A percentile compares a stretch with the other conserved stretches of the same genome.
Conservation (phyloP, 2,113 vertebrate species). For the Piliocolobus tephrosceles region DNA sequence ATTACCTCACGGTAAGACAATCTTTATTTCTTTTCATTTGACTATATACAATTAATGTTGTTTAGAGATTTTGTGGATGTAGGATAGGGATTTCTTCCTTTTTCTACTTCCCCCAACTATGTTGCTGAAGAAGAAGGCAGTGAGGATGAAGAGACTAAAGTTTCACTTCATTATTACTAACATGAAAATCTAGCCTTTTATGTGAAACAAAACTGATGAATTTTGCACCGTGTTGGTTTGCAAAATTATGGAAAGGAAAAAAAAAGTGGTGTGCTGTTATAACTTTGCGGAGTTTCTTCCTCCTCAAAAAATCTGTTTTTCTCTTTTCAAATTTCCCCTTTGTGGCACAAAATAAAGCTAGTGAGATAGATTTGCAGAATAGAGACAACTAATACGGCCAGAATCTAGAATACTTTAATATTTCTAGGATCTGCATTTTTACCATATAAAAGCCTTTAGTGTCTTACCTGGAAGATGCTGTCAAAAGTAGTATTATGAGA, state of each 20-base stretch:
- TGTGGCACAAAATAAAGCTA: not conserved
- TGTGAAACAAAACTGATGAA: conserved; percentile 23
- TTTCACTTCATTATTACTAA: not conserved
- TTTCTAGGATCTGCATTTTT: conserved; percentile 27
- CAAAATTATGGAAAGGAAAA: conserved; percentile 29
- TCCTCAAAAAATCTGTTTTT: not conserved
- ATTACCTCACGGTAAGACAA: conserved; percentile 62
- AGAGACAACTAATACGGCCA: not conserved
- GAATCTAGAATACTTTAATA: not conserved
- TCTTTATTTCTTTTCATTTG: conserved; percentile 51
- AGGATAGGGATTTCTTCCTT: not conserved
- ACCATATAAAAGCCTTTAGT: not conserved
- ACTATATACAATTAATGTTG: conserved; percentile 19
- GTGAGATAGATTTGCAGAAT: not conserved
- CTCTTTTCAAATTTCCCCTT: not conserved
- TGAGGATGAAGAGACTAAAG: not conserved
- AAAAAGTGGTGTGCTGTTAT: not conserved
- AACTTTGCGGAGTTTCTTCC: not conserved
- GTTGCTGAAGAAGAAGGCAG: not conserved
- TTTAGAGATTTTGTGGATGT: conserved; percentile 15
- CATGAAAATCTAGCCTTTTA: not conserved
- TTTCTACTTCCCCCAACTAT: not conserved
- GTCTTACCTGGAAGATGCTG: not conserved
- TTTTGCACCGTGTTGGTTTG: not conserved
- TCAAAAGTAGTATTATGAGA: not conserved